phyloP scores from a whole-genome alignment of 1,140 invertebrate genomes.

The Drosophila bocki region DNA sequence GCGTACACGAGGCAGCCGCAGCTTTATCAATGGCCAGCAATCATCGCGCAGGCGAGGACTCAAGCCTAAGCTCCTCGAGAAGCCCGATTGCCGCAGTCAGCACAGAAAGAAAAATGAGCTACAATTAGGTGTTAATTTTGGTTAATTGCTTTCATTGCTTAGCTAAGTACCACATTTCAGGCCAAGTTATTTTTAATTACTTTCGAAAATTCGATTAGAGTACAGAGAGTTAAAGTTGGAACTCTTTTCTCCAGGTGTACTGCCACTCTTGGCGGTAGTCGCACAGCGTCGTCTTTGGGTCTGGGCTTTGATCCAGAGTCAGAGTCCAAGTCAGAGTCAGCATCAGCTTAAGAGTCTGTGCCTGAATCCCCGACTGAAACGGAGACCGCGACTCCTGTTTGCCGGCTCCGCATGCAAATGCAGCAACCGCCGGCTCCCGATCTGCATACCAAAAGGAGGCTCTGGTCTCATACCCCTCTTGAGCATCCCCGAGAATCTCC shows the following conservation, averaged over 20 bases:
- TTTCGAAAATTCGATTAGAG: neutral
- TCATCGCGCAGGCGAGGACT: conserved; percentile 60
- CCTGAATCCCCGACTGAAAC: conserved; percentile 27
- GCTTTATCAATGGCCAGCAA: conserved; percentile 80
- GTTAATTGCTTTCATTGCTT: too few relatives aligned
- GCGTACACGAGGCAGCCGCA: conserved; percentile 76
- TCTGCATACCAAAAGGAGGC: conserved; percentile 73
- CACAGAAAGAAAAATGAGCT: neutral
- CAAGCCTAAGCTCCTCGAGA: conserved; percentile 36
- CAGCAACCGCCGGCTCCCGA: conserved; percentile 53
- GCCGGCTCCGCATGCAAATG: conserved; percentile 64
- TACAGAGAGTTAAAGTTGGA: neutral
- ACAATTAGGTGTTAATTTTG: too few relatives aligned
- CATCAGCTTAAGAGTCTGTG: neutral
- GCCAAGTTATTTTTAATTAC: neutral
- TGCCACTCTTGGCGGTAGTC: conserved; percentile 48
- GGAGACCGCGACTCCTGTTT: conserved; percentile 38
- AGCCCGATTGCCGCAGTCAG: neutral
- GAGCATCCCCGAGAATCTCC: conserved; percentile 13
- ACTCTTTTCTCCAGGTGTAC: neutral
- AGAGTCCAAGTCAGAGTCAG: conserved; percentile 11
- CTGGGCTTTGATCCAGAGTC: conserved; percentile 47
- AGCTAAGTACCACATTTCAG: neutral
- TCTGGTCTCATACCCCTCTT: conserved; percentile 6
- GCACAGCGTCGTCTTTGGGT: conserved; percentile 75